Evolutionary conservation across 2,797 vertebrate species (phyloP).

Genomic region (Zalophus californianus): DNA sequence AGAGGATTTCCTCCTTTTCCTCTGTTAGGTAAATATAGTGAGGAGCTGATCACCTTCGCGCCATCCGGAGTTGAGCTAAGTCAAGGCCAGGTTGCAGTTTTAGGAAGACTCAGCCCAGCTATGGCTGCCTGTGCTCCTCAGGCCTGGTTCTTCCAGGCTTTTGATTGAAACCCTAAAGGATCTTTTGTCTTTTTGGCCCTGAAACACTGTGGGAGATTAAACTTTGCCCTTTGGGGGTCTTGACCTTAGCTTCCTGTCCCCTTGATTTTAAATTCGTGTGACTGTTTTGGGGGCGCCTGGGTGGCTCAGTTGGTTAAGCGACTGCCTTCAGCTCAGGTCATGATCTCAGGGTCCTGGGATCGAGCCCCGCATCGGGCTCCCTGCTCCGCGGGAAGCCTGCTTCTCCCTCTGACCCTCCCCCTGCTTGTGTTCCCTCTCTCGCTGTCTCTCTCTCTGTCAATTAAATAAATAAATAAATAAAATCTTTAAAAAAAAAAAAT

Average conservation of each 20-base stretch:
- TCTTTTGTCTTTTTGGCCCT: slow-evolving; percentile 8
- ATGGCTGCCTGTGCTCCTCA: neutral
- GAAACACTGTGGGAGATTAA: neutral
- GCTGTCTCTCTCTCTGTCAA: no score
- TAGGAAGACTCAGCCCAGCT: neutral
- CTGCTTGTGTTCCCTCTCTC: no score
- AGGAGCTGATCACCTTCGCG: neutral
- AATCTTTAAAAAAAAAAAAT: no score
- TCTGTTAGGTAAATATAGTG: neutral
- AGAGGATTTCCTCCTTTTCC: neutral
- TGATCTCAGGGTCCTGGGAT: no score
- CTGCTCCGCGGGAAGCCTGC: no score
- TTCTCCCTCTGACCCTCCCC: no score
- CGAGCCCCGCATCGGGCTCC: no score
- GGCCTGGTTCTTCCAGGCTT: neutral
- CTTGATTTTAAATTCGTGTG: neutral
- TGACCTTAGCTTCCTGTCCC: neutral
- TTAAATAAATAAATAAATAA: no score
- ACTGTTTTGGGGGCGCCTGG: neutral
- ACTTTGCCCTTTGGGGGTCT: neutral
- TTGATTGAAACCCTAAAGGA: neutral
- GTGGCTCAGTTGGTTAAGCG: no score
- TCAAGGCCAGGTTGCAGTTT: neutral
- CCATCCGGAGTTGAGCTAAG: neutral
- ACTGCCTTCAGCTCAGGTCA: no score